Base-by-base conservation (phyloP, 2,888 invertebrate genomes). In the Dioctria linearis region DNA sequence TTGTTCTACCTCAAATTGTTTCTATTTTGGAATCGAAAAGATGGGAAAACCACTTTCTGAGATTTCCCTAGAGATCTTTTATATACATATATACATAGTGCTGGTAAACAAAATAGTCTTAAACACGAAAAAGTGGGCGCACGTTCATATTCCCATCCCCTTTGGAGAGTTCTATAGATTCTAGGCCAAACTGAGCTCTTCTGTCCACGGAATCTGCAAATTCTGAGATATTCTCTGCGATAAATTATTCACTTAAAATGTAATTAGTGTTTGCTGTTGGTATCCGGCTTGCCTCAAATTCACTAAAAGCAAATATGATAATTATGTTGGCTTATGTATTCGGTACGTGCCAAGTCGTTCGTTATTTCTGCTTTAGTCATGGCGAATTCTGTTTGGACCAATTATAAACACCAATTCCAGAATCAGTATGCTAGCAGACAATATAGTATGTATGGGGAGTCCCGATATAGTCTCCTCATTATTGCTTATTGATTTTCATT, bases 401-500 rank as follows among this genome's bases (percentile, higher is more conserved):
- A 69, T 51, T 51, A 51, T 69, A 43, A 39, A 37, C 51, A 37
- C 67, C 46, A 67, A 67, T 46, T 67, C 5, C 46, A 8, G 4
- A 13, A 42, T 46, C 25, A 42, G 40, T 42, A 3, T 39, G 42
- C 11, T 42, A 8, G 11, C 8, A 25, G 25, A 25, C 25, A 25
- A 25, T 25, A 25, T 25, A 25, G 25, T 25, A 25, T 25, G 25
- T 25, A 25, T 25, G 25, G 25, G 25, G 25, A 25, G 25, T 25
- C 25, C 42, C 25, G 65, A 40, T 4, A 37, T 39, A 25, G 25
- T 39, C 37, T 69, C 69, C 51, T 69, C 69, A 46, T 67, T 67
- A 67, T 46, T 67, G 67, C 67, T 67, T 69, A 69, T 69, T 69
- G 69, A 51, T 69, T 69, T 51, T 39, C 51, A 69, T 37, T 11